A percentile compares a stretch with the other conserved stretches of the same genome.
These are phyloP conservation scores for Hypolimnas misippus DNA, from an alignment of 2,888 invertebrate genomes.

Conservation along the genomic window DNA sequence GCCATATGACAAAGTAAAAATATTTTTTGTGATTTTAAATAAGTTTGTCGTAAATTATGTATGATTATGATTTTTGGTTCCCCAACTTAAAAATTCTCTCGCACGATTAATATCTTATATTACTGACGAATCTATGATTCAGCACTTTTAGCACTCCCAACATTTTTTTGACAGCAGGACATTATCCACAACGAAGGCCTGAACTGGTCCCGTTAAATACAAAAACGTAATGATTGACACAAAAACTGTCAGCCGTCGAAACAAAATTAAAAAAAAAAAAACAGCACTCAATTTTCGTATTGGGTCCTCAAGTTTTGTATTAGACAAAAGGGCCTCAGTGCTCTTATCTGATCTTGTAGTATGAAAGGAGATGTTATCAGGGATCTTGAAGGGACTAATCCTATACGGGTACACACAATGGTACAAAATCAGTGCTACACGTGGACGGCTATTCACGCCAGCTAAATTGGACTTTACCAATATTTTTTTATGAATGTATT, in stretches of 20 bases:
- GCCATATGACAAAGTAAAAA: too few relatives aligned
- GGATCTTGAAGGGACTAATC: conserved; percentile 56
- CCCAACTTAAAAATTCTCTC: background rate
- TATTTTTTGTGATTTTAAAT: too few relatives aligned
- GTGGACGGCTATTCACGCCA: conserved; percentile 59
- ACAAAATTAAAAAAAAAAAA: conserved; percentile 18
- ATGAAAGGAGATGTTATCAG: conserved; percentile 66
- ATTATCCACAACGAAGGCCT: background rate
- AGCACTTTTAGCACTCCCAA: conserved; percentile 5
- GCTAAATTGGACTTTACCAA: conserved; percentile 64
- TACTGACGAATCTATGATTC: conserved; percentile 10
- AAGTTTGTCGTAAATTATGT: too few relatives aligned
- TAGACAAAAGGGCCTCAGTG: conserved; percentile 47
- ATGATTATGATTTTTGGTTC: too few relatives aligned
- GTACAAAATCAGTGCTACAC: conserved; percentile 60
- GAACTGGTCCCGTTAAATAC: conserved; percentile 52
- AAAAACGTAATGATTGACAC: conserved; percentile 57
- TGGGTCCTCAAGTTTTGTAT: conserved; percentile 52
- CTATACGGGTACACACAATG: conserved; percentile 66
- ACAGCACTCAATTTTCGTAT: conserved; percentile 55
- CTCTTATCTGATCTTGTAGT: conserved; percentile 60
- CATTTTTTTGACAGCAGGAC: conserved; percentile 1
- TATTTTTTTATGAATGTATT: background rate
- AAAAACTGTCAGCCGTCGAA: conserved; percentile 42
- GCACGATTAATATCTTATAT: background rate